phyloP scores from a whole-genome alignment of 2,888 invertebrate genomes.

The Tipula vernalis region DNA sequence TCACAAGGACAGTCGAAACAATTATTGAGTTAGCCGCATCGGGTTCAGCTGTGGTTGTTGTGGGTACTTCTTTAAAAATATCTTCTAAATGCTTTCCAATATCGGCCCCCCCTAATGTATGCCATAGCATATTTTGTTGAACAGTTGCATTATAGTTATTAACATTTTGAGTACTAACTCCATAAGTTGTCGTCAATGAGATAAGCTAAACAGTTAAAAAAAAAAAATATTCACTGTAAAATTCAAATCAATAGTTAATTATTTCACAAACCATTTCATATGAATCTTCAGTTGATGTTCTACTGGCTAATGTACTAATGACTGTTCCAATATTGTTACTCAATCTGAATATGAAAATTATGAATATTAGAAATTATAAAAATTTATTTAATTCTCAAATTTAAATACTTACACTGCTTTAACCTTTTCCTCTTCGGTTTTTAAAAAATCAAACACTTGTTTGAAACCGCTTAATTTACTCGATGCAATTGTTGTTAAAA shows the following conservation, averaged over 20 bases:
- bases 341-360: background rate
- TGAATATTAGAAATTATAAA: background rate
- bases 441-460: background rate
- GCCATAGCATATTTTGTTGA: background rate
- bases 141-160: background rate
- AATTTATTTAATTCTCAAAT: background rate
- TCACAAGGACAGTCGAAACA: background rate
- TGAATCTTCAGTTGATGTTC: background rate
- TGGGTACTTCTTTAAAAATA: background rate
- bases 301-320: background rate
- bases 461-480: background rate
- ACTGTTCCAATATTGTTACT: background rate
- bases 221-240: too few species aligned
- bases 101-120: background rate
- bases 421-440: background rate
- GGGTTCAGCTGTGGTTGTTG: background rate
- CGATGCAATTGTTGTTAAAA: background rate
- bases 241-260: too few species aligned
- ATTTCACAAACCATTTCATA: background rate
- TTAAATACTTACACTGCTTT: background rate
- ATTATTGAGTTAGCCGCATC: background rate
- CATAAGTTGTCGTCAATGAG: too few species aligned
- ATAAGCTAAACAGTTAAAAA: too few species aligned
- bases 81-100: background rate
- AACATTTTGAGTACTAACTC: too few species aligned